phyloP scores from a whole-genome alignment of 2,113 vertebrate species.

The Muscicapa adusta region DNA sequence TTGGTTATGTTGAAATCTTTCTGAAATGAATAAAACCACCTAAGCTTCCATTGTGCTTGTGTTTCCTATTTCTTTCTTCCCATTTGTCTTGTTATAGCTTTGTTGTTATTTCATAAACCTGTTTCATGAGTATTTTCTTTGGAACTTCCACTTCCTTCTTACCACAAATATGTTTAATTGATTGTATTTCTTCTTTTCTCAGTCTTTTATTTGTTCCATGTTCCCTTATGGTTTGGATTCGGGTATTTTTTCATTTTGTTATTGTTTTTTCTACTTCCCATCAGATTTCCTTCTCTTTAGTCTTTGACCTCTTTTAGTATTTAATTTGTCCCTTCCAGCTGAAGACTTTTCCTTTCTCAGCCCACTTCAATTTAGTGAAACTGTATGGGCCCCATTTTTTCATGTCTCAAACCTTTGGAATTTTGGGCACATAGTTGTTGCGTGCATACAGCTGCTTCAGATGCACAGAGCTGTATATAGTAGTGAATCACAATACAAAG shows the following conservation, averaged over 20 bases:
- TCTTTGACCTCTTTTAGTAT: background rate
- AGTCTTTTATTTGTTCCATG: background rate
- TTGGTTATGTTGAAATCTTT: background rate
- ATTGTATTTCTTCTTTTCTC: background rate
- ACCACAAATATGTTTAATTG: background rate
- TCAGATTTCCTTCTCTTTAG: background rate
- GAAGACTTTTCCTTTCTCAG: background rate
- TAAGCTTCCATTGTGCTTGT: background rate
- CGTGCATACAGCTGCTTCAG: background rate
- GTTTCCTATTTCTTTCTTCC: constrained; percentile 37
- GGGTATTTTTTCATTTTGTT: background rate
- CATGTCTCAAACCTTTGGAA: background rate
- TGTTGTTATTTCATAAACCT: background rate
- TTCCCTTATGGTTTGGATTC: background rate
- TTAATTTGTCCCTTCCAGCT: background rate
- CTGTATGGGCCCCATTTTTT: background rate
- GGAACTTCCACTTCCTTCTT: background rate
- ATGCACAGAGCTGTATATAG: background rate
- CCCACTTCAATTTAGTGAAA: background rate
- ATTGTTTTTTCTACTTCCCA: background rate
- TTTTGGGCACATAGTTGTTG: background rate
- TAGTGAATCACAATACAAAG: background rate
- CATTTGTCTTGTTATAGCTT: background rate
- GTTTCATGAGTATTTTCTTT: background rate
- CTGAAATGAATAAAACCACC: constrained; percentile 34